These are phyloP conservation scores for Misgurnus anguillicaudatus DNA, from an alignment of 2,113 vertebrate species.

Conservation along the genomic window DNA sequence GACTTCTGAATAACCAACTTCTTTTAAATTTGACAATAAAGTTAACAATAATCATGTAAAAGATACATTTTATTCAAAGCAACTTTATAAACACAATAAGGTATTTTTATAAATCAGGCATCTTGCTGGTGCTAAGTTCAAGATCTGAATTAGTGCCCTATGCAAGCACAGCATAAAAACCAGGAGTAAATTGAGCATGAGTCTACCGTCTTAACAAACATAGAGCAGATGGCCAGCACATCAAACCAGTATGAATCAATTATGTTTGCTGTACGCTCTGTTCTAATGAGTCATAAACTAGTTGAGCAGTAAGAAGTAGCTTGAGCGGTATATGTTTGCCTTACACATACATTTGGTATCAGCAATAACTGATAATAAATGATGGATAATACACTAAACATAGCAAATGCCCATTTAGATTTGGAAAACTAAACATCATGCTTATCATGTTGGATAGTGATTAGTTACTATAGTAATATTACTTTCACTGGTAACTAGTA, in stretches of 20 bases:
- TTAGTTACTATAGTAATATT: too few relatives aligned
- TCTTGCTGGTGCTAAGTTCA: constrained; percentile 16
- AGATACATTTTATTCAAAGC: too few relatives aligned
- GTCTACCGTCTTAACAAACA: constrained; percentile 60
- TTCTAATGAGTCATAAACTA: constrained; percentile 29
- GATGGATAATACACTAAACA: neutral
- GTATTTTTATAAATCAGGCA: neutral
- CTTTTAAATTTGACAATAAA: neutral
- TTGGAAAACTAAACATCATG: too few relatives aligned
- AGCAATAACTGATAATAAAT: neutral
- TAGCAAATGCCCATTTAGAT: neutral
- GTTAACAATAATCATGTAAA: too few relatives aligned
- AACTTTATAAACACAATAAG: too few relatives aligned
- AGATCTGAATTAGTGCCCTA: constrained; percentile 42
- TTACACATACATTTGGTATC: constrained; percentile 2
- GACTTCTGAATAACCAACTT: neutral
- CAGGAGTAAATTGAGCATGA: constrained; percentile 47
- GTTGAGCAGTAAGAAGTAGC: neutral
- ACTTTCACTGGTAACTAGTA: too few relatives aligned
- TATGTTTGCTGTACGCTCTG: constrained; percentile 61
- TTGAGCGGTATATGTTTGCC: neutral
- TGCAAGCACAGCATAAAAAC: constrained; percentile 62
- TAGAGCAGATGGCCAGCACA: constrained; percentile 65
- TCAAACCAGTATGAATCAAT: constrained; percentile 3
- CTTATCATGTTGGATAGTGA: too few relatives aligned